These are phyloP conservation scores for Nebria ingens DNA, from an alignment of 1,140 invertebrate genomes.

Conservation along the genomic window DNA sequence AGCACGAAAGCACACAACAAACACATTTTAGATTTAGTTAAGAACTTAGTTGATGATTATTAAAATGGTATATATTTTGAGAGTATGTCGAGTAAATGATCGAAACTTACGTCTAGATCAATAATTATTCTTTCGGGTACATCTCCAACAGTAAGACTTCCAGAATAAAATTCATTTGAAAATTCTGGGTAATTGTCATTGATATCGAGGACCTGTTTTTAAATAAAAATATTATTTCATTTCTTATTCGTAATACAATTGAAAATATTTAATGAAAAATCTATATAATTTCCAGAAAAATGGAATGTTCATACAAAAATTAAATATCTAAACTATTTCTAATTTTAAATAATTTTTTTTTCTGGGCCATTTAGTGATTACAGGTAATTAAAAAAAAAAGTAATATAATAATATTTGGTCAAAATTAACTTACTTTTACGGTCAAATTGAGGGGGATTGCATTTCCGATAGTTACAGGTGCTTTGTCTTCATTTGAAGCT, in stretches of 20 bases:
- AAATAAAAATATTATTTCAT: too few species aligned
- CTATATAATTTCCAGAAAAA: too few species aligned
- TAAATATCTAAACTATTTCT: too few species aligned
- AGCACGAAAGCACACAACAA: too few species aligned
- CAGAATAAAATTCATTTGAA: constrained; percentile 33
- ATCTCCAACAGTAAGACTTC: constrained; percentile 36
- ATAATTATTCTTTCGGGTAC: constrained; percentile 34
- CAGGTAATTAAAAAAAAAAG: constrained; percentile 13
- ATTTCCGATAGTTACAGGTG: constrained; percentile 19
- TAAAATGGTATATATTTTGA: too few species aligned
- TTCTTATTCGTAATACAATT: too few species aligned
- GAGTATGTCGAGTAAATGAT: too few species aligned
- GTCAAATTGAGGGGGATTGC: constrained; percentile 32
- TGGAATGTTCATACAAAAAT: too few species aligned
- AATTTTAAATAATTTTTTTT: constrained; percentile 14
- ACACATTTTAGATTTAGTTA: too few species aligned
- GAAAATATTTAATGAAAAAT: too few species aligned
- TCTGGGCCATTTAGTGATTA: constrained; percentile 15
- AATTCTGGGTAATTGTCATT: constrained; percentile 42
- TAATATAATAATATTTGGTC: too few species aligned
- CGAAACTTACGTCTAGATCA: constrained; percentile 32
- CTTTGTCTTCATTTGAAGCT: constrained; percentile 31
- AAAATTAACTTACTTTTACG: constrained; percentile 35
- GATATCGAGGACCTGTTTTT: constrained; percentile 40
- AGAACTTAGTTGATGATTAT: too few species aligned